Evolutionary conservation across 2,888 invertebrate species (phyloP), one percentile per base, ranked within the genome.

Genomic region (Argyresthia goedartella): DNA sequence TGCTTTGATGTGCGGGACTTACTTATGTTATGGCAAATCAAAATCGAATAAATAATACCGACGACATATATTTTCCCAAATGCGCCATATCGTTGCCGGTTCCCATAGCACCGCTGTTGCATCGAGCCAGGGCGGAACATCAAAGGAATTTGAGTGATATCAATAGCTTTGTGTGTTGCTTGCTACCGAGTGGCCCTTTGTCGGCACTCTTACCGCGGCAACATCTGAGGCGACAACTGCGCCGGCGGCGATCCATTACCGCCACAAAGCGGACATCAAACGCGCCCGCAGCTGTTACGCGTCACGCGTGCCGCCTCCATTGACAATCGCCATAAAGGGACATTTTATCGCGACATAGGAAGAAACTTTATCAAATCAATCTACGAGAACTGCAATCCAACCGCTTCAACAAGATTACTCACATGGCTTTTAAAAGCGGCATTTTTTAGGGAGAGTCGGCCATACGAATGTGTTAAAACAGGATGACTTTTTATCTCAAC

Each of bases 101-200:
- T 25, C 25, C 25, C 25, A 25, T 25, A 25, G 25, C 25, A 47
- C 33, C 47, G 34, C 13, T 25, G 33, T 47, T 47, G 45, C 47
- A 35, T 14, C 34, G 46, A 10, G n/a, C 4, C 10, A n/a, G 14
- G 48, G 35, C 48, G 48, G 48, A 35, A 44, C 44, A 36, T 48
- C 48, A 81, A 81, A 82, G 76, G 76, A 76, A 78, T 79, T 77
- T 75, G 74, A 79, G 76, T 76, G 74, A 76, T 82, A 81, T 81
- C 82, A 80, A 80, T 81, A 73, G 79, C 75, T 76, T 76, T 76
- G 69, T 75, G 43, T 15, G 44, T 47, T 33, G 81, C 81, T 47
- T 33, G 81, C 81, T 80, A 80, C 82, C 73, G 81, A 73, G 63
- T 60, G 59, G 66, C 68, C 66, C 75, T 79, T 81, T 81, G 81